phyloP scores from a whole-genome alignment of 2,797 vertebrate genomes.

The Galagoides demidoff region DNA sequence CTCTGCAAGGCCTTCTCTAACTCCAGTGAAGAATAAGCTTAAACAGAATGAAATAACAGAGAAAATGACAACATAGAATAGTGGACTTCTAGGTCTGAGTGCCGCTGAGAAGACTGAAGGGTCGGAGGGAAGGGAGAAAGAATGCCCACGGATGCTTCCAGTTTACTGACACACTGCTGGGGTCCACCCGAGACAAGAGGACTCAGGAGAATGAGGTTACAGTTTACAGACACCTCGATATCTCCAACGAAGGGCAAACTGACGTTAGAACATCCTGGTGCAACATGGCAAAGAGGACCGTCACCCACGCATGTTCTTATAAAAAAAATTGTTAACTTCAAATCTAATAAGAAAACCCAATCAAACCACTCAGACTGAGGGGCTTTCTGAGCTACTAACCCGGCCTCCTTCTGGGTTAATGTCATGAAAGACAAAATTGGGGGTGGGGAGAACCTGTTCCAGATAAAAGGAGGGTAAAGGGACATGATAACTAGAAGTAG shows the following conservation, averaged over 20 bases:
- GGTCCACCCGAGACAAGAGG: not conserved
- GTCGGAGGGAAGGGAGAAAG: not conserved
- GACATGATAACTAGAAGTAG: accelerated
- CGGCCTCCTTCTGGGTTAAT: not conserved
- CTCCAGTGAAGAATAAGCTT: not conserved
- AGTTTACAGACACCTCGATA: not conserved
- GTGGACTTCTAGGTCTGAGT: not conserved
- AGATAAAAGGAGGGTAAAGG: not conserved
- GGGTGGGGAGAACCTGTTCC: not conserved
- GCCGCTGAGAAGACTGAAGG: not conserved
- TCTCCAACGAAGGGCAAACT: not conserved
- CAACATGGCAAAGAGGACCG: not conserved
- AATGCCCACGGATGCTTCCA: accelerated
- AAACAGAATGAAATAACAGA: not conserved
- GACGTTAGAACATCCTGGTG: not conserved
- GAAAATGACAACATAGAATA: not conserved
- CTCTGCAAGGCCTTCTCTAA: not conserved
- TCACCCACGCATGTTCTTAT: not conserved
- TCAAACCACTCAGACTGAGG: not conserved
- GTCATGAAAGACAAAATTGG: not conserved
- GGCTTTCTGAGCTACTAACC: not conserved
- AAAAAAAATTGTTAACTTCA: not conserved
- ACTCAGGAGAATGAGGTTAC: not conserved
- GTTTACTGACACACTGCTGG: accelerated
- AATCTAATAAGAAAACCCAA: not conserved